Evolutionary conservation across 1,140 invertebrate genomes (phyloP).

Genomic region (Drosophila elegans): DNA sequence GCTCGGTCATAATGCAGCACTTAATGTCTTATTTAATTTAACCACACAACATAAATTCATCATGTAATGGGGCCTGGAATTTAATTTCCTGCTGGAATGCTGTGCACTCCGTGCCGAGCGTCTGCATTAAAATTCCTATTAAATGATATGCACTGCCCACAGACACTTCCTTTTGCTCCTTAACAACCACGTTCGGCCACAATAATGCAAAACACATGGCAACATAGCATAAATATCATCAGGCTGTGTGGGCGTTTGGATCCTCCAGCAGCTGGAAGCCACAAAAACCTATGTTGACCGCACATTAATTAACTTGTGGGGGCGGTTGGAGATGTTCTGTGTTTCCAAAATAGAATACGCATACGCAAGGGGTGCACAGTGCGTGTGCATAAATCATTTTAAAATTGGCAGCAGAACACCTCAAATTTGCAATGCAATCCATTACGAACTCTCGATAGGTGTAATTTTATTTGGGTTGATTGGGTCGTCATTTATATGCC

Average conservation of each 20-base stretch:
- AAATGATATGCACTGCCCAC: conserved; percentile 39
- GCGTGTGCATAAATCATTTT: conserved; percentile 50
- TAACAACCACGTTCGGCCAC: conserved; percentile 27
- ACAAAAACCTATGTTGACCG: conserved; percentile 62
- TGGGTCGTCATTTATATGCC: conserved; percentile 39
- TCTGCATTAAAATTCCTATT: conserved; percentile 62
- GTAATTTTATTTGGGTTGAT: conserved; percentile 55
- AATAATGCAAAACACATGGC: conserved; percentile 37
- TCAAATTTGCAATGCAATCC: conserved; percentile 47
- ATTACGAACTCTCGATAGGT: conserved; percentile 43
- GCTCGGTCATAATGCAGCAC: conserved; percentile 29
- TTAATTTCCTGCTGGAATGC: conserved; percentile 49
- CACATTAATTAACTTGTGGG: conserved; percentile 70
- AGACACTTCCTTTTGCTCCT: conserved; percentile 11
- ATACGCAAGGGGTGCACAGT: conserved; percentile 38
- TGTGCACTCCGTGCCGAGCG: conserved; percentile 10
- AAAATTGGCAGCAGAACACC: conserved; percentile 45
- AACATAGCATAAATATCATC: conserved; percentile 21
- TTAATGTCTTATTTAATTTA: conserved; percentile 59
- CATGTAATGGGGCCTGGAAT: conserved; percentile 49
- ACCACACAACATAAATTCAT: conserved; percentile 56
- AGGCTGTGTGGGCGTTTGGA: background rate
- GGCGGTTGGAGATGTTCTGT: conserved; percentile 2
- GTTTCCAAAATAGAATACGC: conserved; percentile 24
- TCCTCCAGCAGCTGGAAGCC: conserved; percentile 24